A percentile compares a stretch with the other conserved stretches of the same genome.
Conservation (phyloP, 2,797 vertebrate genomes). For the Coregonus suidteri region DNA sequence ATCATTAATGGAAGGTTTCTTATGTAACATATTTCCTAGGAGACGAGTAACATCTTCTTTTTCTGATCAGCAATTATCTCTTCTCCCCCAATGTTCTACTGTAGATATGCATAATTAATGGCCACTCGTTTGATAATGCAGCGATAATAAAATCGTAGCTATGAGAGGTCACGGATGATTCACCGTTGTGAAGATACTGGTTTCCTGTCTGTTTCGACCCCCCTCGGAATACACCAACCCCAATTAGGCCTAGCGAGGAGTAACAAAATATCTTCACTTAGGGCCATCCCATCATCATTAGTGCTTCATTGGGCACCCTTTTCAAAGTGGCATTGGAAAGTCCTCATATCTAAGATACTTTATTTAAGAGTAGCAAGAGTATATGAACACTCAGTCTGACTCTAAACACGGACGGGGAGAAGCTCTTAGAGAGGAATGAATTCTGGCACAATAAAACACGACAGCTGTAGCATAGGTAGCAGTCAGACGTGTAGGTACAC, state of each 20-base stretch:
- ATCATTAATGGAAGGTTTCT: not conserved
- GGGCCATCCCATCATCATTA: constrained; percentile 68
- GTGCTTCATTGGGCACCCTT: constrained; percentile 69
- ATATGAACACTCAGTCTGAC: not conserved
- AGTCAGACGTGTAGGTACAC: not conserved
- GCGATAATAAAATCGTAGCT: not conserved
- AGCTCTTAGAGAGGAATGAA: not conserved
- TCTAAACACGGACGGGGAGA: no score
- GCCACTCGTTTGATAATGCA: not conserved
- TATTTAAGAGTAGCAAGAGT: constrained; percentile 14
- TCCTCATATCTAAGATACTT: constrained; percentile 42
- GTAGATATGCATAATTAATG: not conserved
- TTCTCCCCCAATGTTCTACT: not conserved
- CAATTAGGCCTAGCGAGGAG: constrained; percentile 66
- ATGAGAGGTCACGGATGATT: constrained; percentile 30
- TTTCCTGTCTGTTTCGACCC: constrained; percentile 33
- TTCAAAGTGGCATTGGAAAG: constrained; percentile 65
- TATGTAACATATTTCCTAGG: not conserved
- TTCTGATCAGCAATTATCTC: not conserved
- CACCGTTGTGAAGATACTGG: constrained; percentile 26
- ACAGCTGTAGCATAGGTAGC: not conserved
- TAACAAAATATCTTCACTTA: constrained; percentile 67
- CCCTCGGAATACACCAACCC: constrained; percentile 46
- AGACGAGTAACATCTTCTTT: not conserved
- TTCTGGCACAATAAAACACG: not conserved